phyloP scores from a whole-genome alignment of 2,797 vertebrate species.

The Notolepis coatsorum region DNA sequence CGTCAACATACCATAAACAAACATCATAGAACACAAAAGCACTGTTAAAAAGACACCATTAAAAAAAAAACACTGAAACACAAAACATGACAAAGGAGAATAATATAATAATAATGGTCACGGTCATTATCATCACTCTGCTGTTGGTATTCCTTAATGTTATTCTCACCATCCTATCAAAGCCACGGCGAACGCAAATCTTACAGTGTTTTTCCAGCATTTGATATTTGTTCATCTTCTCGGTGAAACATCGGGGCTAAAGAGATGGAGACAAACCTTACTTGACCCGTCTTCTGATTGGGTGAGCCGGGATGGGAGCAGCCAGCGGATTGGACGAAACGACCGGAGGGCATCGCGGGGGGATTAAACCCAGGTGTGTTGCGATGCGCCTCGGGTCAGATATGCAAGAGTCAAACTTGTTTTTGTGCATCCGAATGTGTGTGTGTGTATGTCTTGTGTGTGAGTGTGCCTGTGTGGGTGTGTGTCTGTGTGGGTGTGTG shows the following conservation, averaged over 20 bases:
- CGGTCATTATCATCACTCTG: too few species aligned
- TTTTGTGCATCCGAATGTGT: background rate
- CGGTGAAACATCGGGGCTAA: conserved; percentile 42
- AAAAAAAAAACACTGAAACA: too few species aligned
- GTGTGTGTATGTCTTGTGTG: conserved; percentile 7
- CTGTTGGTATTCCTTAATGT: too few species aligned
- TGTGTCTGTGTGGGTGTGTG: conserved; percentile 23
- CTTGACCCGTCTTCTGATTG: conserved; percentile 70
- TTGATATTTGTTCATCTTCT: background rate
- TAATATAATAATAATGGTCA: too few species aligned
- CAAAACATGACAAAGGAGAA: too few species aligned
- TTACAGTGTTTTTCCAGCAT: too few species aligned
- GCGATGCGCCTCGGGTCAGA: conserved; percentile 73
- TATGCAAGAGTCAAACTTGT: conserved; percentile 49
- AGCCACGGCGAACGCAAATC: too few species aligned
- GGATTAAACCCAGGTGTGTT: conserved; percentile 80
- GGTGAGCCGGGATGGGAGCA: conserved; percentile 55
- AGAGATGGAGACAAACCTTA: conserved; percentile 60
- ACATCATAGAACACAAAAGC: too few species aligned
- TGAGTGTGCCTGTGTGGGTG: conserved; percentile 33
- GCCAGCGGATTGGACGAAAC: conserved; percentile 64
- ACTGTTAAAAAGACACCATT: too few species aligned
- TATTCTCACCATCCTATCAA: too few species aligned
- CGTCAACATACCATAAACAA: too few species aligned
- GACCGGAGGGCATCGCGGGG: conserved; percentile 74